Evolutionary conservation across 2,113 vertebrate genomes (phyloP).

Genomic region (Chinchilla lanigera): DNA sequence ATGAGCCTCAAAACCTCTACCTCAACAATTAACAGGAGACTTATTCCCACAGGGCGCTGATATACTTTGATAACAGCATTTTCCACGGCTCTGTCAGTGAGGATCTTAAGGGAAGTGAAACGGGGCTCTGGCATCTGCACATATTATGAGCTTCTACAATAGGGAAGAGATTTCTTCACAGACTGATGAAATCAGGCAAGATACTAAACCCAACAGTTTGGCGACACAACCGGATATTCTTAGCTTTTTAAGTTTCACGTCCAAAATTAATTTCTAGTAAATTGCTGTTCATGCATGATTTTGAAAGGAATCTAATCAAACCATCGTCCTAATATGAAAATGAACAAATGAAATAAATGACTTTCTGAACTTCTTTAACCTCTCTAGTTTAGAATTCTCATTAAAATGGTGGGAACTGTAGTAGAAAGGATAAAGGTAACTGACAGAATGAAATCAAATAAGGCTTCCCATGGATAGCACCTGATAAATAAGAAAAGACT

Average conservation of each 20-base stretch:
- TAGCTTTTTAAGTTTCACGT: background rate
- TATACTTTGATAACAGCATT: slow-evolving; percentile 70
- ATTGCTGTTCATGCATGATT: slow-evolving; percentile 4
- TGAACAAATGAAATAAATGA: slow-evolving; percentile 34
- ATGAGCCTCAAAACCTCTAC: slow-evolving; percentile 65
- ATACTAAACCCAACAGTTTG: slow-evolving; percentile 30
- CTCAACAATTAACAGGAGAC: slow-evolving; percentile 58
- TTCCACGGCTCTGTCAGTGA: slow-evolving; percentile 55
- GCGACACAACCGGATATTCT: background rate
- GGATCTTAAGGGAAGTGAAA: slow-evolving; percentile 53
- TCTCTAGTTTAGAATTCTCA: slow-evolving; percentile 9
- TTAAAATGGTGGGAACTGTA: background rate
- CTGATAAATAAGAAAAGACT: background rate
- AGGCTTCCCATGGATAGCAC: background rate
- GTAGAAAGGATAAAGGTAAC: background rate
- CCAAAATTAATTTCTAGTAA: slow-evolving; percentile 60
- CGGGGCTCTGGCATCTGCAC: background rate
- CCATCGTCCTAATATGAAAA: background rate
- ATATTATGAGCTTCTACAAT: slow-evolving; percentile 31
- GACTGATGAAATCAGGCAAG: slow-evolving; percentile 15
- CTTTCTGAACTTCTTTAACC: slow-evolving; percentile 23
- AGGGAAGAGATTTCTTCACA: background rate
- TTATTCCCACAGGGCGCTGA: slow-evolving; percentile 73
- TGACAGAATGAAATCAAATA: background rate
- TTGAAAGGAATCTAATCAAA: slow-evolving; percentile 30